A percentile compares a stretch with the other conserved stretches of the same genome.
phyloP scores from a whole-genome alignment of 2,797 vertebrate species.

The Sparidentex hasta region DNA sequence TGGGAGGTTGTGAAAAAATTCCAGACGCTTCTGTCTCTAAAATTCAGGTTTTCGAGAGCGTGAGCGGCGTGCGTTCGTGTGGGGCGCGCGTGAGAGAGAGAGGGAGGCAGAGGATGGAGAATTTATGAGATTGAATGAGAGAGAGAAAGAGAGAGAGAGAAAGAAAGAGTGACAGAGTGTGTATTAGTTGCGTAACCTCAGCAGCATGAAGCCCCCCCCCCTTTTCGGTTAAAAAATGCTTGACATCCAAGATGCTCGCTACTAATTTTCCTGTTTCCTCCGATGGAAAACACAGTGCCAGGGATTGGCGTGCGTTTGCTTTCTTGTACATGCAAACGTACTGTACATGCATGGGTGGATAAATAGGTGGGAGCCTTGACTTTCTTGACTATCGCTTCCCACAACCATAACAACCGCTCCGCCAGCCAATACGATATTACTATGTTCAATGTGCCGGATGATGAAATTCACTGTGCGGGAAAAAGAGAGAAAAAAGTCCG shows the following conservation, averaged over 20 bases:
- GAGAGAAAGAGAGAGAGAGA: conserved; percentile 5
- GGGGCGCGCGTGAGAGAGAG: conserved; percentile 18
- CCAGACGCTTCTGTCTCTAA: conserved; percentile 81
- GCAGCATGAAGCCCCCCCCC: conserved; percentile 24
- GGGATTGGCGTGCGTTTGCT: conserved; percentile 9
- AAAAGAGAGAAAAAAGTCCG: conserved; percentile 24
- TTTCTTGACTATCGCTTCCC: conserved; percentile 38
- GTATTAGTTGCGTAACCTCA: conserved; percentile 44
- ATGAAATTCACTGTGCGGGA: conserved; percentile 39
- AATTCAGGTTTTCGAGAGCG: conserved; percentile 65
- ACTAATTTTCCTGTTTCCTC: conserved; percentile 41
- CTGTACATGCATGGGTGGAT: conserved; percentile 30
- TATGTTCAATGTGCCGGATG: conserved; percentile 34
- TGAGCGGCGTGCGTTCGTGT: conserved; percentile 54
- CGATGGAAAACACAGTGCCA: conserved; percentile 24
- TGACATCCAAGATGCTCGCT: conserved; percentile 51
- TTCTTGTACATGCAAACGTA: conserved; percentile 27
- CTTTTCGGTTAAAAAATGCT: conserved; percentile 34
- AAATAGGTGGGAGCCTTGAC: conserved; percentile 41
- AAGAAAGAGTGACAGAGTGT: conserved; percentile 47
- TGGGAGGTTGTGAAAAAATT: conserved; percentile 85
- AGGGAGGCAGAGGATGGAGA: conserved; percentile 37
- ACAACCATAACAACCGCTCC: conserved; percentile 27
- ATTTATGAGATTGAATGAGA: conserved; percentile 48
- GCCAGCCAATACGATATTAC: conserved; percentile 30